Evolutionary conservation across 2,113 vertebrate species (phyloP), one percentile per base, ranked within the genome.

Genomic region (Alethe castanea): DNA sequence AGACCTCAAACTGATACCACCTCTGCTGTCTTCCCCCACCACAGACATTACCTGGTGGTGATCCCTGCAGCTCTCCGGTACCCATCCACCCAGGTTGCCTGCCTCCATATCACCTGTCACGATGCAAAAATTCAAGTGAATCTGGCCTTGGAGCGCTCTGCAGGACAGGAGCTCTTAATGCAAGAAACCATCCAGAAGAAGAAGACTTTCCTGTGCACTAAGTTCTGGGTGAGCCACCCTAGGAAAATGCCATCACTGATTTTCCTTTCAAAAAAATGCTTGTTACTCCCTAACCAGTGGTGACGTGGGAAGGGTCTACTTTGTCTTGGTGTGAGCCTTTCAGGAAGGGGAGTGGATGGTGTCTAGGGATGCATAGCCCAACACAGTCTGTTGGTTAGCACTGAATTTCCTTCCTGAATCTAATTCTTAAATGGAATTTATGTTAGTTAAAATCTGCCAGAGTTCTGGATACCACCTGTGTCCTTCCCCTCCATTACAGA

Each of bases 81-180:
- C 64, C 74, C 92, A 2, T 97, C 95, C 56, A 89, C 60, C 14
- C 95, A 97, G 48, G 81, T 73, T 56, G 83, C 76, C 73, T 97
- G 97, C 36, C 87, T 97, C 42, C 96, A 97, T 19, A 71, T 96
- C 64, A 95, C 82, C 87, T 96, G 93, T 16, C 83, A 94, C 5
- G 72, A 90, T 15, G 40, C 18, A 74, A 95, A 93, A 50, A 14
- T 96, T 60, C 90, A 92, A 48, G 86, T 88, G n/a, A 96, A 47
- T 8, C 56, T 97, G 52, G 23, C 87, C 47, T 87, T 97, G 79
- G 90, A 96, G 60, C 72, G 18, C n/a, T 83, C 88, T 60, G 44
- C 76, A 60, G 94, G 95, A 74, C 36, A 0, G 40, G 52, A 96
- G 22, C 25, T 90, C 40, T 69, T 96, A 45, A 18, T 81, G 28